Conservation (phyloP, 2,113 vertebrate species). For the Anser cygnoides region DNA sequence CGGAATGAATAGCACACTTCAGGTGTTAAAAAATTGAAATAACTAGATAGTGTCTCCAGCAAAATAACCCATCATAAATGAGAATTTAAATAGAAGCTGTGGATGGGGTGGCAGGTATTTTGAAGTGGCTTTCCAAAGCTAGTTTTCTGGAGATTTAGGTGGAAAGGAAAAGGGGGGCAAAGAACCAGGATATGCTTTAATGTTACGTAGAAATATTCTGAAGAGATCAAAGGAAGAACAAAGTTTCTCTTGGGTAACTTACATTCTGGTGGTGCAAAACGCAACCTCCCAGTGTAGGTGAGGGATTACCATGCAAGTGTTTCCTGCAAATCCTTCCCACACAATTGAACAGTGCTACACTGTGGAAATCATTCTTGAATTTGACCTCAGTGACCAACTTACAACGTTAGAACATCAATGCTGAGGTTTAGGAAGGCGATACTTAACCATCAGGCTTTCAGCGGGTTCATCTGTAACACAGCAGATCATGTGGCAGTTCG, state of each 20-base stretch:
- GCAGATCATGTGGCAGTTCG: background rate
- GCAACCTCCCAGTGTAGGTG: rapidly evolving
- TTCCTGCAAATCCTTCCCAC: background rate
- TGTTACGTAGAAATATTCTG: background rate
- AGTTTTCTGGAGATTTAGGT: rapidly evolving
- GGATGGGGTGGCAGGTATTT: background rate
- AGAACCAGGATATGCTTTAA: background rate
- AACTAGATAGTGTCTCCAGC: background rate
- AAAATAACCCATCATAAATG: background rate
- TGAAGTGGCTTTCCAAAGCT: background rate
- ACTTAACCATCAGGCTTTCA: rapidly evolving
- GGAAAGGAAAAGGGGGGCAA: background rate
- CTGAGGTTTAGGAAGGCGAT: background rate
- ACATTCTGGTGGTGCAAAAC: background rate
- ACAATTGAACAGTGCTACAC: rapidly evolving
- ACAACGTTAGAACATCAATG: rapidly evolving
- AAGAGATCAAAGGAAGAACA: background rate
- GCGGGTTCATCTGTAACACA: rapidly evolving
- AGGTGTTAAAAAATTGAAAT: background rate
- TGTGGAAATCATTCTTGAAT: background rate
- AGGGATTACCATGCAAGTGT: rapidly evolving
- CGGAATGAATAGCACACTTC: background rate
- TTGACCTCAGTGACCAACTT: rapidly evolving
- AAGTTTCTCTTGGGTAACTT: background rate
- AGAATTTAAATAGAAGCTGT: background rate